These are phyloP conservation scores for Camponotus fellah DNA, from an alignment of 2,888 invertebrate species.

Conservation along the genomic window DNA sequence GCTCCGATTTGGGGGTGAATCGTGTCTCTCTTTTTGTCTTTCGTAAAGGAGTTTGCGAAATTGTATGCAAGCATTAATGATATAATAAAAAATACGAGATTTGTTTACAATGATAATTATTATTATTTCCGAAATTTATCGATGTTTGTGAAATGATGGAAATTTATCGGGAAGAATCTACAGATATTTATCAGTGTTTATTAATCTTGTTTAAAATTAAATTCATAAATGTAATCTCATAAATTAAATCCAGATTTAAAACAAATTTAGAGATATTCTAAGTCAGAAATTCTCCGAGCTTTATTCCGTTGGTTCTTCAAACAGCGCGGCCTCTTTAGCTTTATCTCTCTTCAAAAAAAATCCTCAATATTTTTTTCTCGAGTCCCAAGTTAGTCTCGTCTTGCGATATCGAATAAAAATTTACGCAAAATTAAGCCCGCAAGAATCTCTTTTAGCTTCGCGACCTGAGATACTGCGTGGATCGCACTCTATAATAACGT, in stretches of 20 bases:
- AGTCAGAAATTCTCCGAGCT: not conserved
- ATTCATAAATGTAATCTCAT: not conserved
- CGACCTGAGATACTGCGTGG: not conserved
- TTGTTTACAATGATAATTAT: not conserved
- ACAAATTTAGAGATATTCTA: not conserved
- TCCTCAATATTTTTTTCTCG: not conserved
- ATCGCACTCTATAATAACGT: not conserved
- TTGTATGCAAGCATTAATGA: not conserved
- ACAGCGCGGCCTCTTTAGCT: too few species aligned
- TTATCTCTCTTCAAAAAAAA: not conserved
- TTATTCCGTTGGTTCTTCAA: not conserved
- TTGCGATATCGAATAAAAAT: too few species aligned
- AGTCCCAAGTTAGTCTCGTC: not conserved
- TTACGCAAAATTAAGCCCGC: too few species aligned
- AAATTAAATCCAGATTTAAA: not conserved
- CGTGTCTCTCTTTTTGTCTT: not conserved
- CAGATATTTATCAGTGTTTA: too few species aligned
- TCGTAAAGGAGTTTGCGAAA: not conserved
- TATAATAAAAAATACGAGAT: not conserved
- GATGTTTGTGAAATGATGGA: too few species aligned
- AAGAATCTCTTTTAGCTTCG: not conserved
- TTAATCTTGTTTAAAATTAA: not conserved
- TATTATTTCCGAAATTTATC: not conserved
- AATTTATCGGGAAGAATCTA: too few species aligned
- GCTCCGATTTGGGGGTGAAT: constrained; percentile 4